These are phyloP conservation scores for Drosophila dives DNA, from an alignment of 2,888 invertebrate species.

Conservation along the genomic window DNA sequence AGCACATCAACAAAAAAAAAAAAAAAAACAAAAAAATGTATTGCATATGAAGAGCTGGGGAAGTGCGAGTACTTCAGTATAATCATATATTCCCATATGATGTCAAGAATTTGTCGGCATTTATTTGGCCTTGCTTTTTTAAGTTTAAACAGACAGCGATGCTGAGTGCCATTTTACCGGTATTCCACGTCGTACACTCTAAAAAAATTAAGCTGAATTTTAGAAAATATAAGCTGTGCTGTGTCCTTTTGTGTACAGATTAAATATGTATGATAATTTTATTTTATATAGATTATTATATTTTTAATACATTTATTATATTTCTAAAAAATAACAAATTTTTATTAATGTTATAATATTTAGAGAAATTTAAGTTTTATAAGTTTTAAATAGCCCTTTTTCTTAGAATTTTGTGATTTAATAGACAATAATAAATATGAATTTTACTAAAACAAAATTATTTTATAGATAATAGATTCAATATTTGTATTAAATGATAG, in stretches of 20 bases:
- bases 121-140: constrained; percentile 31
- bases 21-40: constrained; percentile 8
- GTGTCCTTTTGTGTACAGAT: no score
- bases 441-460: neutral
- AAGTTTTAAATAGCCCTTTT: no score
- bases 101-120: constrained; percentile 20
- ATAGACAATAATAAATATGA: neutral
- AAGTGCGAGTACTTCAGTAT: constrained; percentile 37
- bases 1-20: constrained; percentile 26
- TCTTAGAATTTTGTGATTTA: no score
- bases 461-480: neutral
- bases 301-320: no score
- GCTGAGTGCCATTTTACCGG: neutral
- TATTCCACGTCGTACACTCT: neutral
- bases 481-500: neutral
- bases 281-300: no score
- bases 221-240: neutral
- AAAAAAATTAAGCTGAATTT: neutral
- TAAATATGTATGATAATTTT: no score
- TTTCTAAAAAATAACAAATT: no score
- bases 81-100: constrained; percentile 44
- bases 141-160: constrained; percentile 14
- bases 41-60: constrained; percentile 20
- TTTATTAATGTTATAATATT: no score
- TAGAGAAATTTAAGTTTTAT: no score